Evolutionary conservation across 2,797 vertebrate genomes (phyloP).

Genomic region (Microhierax caerulescens): DNA sequence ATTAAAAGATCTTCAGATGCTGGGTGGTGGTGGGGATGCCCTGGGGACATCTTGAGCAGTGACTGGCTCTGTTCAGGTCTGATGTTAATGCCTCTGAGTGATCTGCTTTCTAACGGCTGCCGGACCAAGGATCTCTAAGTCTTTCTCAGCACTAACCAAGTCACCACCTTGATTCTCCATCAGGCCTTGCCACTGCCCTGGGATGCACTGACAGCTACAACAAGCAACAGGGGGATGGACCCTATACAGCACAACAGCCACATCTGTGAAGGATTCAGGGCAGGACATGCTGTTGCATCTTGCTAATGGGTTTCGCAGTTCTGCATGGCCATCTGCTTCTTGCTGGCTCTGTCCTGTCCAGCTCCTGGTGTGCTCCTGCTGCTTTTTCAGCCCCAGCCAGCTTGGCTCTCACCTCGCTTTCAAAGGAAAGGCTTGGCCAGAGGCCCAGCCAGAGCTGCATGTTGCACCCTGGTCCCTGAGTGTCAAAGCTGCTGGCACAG

Average conservation of each 20-base stretch:
- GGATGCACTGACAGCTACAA: background rate
- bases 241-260: background rate
- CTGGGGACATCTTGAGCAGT: rapidly evolving
- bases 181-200: background rate
- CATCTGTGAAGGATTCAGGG: background rate
- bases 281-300: background rate
- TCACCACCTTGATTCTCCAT: background rate
- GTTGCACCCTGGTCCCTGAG: background rate
- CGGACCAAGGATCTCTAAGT: background rate
- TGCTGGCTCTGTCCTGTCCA: constrained; percentile 15
- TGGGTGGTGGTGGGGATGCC: background rate
- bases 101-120: background rate
- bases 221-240: background rate
- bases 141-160: background rate
- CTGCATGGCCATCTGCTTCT: constrained; percentile 44
- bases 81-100: background rate
- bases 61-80: background rate
- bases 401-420: background rate
- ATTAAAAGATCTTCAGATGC: background rate
- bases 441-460: background rate
- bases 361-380: background rate
- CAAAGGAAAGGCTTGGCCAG: constrained; percentile 19
- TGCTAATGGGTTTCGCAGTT: background rate
- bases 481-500: background rate
- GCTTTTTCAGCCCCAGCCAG: background rate